phyloP scores from a whole-genome alignment of 2,888 invertebrate genomes.

The Ptychoptera contaminata region DNA sequence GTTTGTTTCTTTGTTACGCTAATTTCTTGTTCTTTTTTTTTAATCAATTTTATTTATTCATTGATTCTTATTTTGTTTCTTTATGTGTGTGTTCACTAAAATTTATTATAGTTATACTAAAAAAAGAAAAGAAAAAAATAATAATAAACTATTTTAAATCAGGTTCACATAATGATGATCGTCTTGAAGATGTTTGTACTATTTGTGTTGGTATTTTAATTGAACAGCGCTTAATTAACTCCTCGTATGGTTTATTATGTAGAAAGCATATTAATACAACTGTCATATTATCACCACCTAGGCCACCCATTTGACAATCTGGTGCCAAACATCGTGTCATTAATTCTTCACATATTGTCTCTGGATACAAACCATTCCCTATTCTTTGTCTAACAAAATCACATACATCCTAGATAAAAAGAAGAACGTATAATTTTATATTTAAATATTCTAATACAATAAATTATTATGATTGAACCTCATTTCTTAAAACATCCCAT shows the following conservation, averaged over 20 bases:
- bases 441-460: not conserved
- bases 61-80: too few relatives aligned
- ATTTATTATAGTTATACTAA: not conserved
- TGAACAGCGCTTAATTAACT: constrained; percentile 25
- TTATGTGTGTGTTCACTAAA: too few relatives aligned
- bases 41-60: too few relatives aligned
- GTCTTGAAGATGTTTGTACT: not conserved
- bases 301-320: constrained; percentile 90
- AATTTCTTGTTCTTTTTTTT: too few relatives aligned
- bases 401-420: constrained; percentile 54
- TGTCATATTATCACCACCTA: constrained; percentile 99
- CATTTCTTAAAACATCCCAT: constrained; percentile 95
- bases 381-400: constrained; percentile 77
- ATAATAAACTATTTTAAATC: not conserved
- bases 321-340: constrained; percentile 93
- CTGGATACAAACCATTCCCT: constrained; percentile 70
- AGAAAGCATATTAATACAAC: constrained; percentile 72
- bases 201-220: constrained; percentile 3
- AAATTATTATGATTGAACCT: constrained; percentile 34
- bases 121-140: not conserved
- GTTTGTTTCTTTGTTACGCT: too few relatives aligned
- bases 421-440: not conserved
- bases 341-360: constrained; percentile 88
- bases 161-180: not conserved
- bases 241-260: constrained; percentile 25